Evolutionary conservation across 30 jellyfish, hydroid and myxozoan genomes (phyloP).

Genomic region (Turritopsis rubra): DNA sequence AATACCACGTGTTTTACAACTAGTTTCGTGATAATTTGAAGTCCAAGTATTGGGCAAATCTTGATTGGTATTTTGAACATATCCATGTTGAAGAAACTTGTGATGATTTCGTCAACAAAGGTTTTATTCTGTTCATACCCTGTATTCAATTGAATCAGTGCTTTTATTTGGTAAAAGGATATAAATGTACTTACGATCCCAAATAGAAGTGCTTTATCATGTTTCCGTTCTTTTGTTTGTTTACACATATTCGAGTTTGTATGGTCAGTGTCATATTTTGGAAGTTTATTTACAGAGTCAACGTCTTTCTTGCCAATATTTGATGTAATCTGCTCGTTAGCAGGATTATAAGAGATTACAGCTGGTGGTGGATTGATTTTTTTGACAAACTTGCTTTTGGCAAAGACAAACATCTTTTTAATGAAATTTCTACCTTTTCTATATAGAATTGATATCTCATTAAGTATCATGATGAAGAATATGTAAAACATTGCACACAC

Average conservation of each 20-base stretch:
- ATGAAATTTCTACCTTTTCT: neutral
- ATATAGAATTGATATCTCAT: neutral
- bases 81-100: neutral
- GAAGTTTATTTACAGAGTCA: no score
- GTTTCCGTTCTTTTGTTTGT: neutral
- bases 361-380: neutral
- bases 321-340: neutral
- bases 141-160: neutral
- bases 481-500: neutral
- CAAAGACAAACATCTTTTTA: neutral
- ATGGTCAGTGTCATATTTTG: no score
- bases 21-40: neutral
- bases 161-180: neutral
- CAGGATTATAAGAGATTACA: neutral
- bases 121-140: neutral
- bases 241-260: neutral
- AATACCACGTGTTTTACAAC: neutral
- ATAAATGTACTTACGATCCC: neutral
- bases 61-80: neutral
- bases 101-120: neutral
- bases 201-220: neutral
- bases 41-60: neutral
- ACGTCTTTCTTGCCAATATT: no score
- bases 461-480: slow-evolving; percentile 13
- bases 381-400: neutral